Evolutionary conservation across 2,797 vertebrate species (phyloP), one percentile per base, ranked within the genome.

Genomic region (Dromococcyx pavoninus): DNA sequence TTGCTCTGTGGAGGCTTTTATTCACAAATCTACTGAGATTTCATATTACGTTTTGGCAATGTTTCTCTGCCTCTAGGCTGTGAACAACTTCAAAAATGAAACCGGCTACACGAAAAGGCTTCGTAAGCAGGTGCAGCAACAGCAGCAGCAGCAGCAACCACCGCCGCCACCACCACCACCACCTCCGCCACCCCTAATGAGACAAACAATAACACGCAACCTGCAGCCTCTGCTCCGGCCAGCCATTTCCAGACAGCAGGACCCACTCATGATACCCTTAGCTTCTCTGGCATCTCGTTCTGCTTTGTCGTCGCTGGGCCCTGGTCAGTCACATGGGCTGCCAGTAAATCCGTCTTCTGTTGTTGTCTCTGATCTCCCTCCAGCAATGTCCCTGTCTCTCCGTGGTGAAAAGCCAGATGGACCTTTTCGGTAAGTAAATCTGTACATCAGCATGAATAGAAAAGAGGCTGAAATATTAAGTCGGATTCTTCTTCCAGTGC

Each of bases 11-110:
- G 12, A 71, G 43, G 4, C 30, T 71, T 73, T 27, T 65, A 22
- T 85, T 82, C 1, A 0, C 74, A 1, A 16, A 9, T n/a, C 35
- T 58, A 0, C 58, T 70, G 19, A 62, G 70, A 24, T 50, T 92
- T 53, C 13, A 5, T 17, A 3, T 16, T 75, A 39, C 44, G 43
- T 77, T 80, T 35, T 64, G 10, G 48, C 35, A 72, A 17, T 60
- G 15, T 96, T 96, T 88, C 43, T 85, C 67, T 74, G 44, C 48
- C 33, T 66, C 1, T 62, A 99, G 99, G 99, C 99, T 92, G 99
- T 99, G 50, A 99, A 99, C 97, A 99, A 98, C 95, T 99, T 99
- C 96, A 99, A 98, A 96, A 99, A 99, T 39, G 99, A 99, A 95
- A 98, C 97, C 2, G 98, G 98, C 60, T 98, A 98, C 91, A 97